Conservation (phyloP, 2,113 vertebrate genomes). For the Microcebus jonahi region DNA sequence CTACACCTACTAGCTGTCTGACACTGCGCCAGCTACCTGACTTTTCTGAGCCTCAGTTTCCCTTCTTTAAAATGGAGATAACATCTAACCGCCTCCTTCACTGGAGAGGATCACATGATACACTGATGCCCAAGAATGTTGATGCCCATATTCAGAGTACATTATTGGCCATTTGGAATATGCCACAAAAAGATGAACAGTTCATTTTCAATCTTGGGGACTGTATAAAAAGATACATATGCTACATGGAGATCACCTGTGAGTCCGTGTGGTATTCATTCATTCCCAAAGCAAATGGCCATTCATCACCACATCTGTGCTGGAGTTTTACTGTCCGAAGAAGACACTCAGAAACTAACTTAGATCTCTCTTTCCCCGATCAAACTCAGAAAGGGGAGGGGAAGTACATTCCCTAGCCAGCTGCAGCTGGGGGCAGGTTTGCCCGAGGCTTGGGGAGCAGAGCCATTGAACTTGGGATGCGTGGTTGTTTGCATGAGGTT, state of each 20-base stretch:
- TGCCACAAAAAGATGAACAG: neutral
- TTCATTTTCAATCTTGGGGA: neutral
- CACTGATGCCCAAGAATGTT: neutral
- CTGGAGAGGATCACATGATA: neutral
- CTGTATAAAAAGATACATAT: neutral
- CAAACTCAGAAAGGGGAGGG: neutral
- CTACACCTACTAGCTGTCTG: neutral
- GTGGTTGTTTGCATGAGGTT: neutral
- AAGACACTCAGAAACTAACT: neutral
- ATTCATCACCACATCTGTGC: neutral
- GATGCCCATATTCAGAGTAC: rapidly evolving
- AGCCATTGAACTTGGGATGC: neutral
- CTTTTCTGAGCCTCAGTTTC: neutral
- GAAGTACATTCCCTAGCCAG: neutral
- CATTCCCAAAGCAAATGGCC: neutral
- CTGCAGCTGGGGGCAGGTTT: neutral
- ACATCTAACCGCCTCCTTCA: neutral
- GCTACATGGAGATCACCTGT: neutral
- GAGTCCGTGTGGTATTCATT: neutral
- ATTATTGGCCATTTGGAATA: neutral
- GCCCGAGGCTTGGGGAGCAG: neutral
- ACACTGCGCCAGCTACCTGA: neutral
- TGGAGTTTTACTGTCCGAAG: neutral
- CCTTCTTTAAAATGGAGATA: neutral
- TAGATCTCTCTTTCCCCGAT: neutral